Conservation (phyloP, 2,797 vertebrate genomes). For the Rhinophrynus dorsalis region DNA sequence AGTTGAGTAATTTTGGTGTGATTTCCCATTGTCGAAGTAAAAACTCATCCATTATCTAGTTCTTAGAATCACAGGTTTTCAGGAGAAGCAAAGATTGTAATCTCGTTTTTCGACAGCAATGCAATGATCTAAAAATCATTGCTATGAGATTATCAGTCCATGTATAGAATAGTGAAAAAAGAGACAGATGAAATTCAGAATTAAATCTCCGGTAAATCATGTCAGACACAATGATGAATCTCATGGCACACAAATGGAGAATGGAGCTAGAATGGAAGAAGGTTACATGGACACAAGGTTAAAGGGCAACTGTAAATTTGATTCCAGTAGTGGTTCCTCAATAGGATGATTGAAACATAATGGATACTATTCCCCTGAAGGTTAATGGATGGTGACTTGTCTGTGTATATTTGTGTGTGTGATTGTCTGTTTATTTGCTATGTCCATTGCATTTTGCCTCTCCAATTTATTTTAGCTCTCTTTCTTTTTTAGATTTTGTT, state of each 20-base stretch:
- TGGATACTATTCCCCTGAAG: constrained; percentile 36
- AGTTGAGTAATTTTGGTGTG: too few relatives aligned
- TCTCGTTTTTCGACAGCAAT: constrained; percentile 10
- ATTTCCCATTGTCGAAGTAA: constrained; percentile 21
- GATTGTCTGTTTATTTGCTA: constrained; percentile 35
- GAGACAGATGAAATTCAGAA: constrained; percentile 21
- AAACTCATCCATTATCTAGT: constrained; percentile 9
- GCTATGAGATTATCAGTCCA: constrained; percentile 18
- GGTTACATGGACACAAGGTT: constrained; percentile 10
- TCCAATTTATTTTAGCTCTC: constrained; percentile 32
- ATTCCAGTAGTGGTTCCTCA: constrained; percentile 30
- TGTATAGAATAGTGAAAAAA: neutral
- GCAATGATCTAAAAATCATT: constrained; percentile 3
- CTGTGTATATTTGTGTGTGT: constrained; percentile 42
- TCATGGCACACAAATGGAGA: constrained; percentile 18
- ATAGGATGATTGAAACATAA: constrained; percentile 46
- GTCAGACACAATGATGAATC: constrained; percentile 12
- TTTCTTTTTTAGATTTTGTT: constrained; percentile 1
- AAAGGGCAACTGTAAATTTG: constrained; percentile 37
- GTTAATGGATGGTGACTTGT: constrained; percentile 43
- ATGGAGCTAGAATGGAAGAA: neutral
- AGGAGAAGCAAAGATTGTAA: constrained; percentile 16
- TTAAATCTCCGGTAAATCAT: constrained; percentile 10
- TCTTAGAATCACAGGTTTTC: neutral
- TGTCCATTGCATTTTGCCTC: constrained; percentile 28